phyloP scores from a whole-genome alignment of 2,888 invertebrate species.

The Cataglyphis albicans region DNA sequence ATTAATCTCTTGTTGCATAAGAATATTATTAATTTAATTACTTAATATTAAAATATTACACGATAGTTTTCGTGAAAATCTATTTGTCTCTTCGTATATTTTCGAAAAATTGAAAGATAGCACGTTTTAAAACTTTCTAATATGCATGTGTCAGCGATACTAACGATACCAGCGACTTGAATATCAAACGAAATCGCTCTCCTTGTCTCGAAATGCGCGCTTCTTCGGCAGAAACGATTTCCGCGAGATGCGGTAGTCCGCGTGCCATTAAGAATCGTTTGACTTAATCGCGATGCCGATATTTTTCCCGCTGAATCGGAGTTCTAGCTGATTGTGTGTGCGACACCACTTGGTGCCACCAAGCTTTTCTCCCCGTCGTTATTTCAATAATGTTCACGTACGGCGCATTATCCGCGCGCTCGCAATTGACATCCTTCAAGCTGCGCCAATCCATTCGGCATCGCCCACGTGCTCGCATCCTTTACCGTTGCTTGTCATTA shows the following conservation, averaged over 20 bases:
- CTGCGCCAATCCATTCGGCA: conserved; percentile 60
- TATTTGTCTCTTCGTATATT: background rate
- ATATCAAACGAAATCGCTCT: conserved; percentile 27
- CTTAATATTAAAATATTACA: background rate
- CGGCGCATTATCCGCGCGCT: conserved; percentile 60
- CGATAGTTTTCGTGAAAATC: background rate
- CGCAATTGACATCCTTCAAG: conserved; percentile 81
- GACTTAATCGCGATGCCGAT: conserved; percentile 22
- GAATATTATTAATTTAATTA: background rate
- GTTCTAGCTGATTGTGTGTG: background rate
- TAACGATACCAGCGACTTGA: conserved; percentile 6
- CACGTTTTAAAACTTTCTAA: conserved; percentile 13
- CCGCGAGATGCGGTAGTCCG: conserved; percentile 38
- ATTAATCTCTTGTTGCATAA: background rate
- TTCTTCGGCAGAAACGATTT: background rate
- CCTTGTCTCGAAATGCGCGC: conserved; percentile 30
- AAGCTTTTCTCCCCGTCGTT: conserved; percentile 45
- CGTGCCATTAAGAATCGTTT: conserved; percentile 53
- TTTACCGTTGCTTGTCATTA: conserved; percentile 77
- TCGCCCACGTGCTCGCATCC: conserved; percentile 66
- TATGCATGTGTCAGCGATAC: conserved; percentile 21
- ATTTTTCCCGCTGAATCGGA: conserved; percentile 15
- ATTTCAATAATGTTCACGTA: conserved; percentile 64
- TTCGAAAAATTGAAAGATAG: background rate
- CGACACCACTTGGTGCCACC: background rate